phyloP scores from a whole-genome alignment of 2,797 vertebrate genomes.

The Danionella dracula region DNA sequence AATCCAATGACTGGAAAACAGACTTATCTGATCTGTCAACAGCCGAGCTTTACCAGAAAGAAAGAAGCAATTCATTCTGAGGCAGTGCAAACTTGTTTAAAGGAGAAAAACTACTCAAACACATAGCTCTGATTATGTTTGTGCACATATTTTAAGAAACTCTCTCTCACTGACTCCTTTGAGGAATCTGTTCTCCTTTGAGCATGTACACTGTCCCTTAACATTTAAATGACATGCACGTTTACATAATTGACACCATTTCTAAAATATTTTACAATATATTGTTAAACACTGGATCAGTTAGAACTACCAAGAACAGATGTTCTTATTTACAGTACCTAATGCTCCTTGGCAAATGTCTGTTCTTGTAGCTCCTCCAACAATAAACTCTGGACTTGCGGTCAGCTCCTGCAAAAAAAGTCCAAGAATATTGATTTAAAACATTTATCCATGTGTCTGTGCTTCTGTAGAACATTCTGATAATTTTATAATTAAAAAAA shows the following conservation, averaged over 20 bases:
- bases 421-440: neutral
- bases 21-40: neutral
- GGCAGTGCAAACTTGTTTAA: neutral
- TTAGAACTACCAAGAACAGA: neutral
- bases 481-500: no score
- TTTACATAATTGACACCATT: no score
- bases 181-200: no score
- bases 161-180: no score
- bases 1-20: neutral
- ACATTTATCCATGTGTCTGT: neutral
- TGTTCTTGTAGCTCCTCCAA: conserved; percentile 61
- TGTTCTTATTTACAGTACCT: conserved; percentile 65
- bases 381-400: conserved; percentile 69
- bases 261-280: no score
- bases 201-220: no score
- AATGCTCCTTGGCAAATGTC: conserved; percentile 75
- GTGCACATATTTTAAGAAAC: no score
- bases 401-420: conserved; percentile 51
- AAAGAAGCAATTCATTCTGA: neutral
- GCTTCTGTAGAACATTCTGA: no score
- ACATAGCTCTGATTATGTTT: no score
- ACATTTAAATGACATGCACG: no score
- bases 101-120: no score
- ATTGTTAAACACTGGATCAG: neutral
- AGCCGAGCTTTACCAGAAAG: no score